Evolutionary conservation across 1,140 invertebrate genomes (phyloP), one percentile per base, ranked within the genome.

Genomic region (Orius insidiosus): DNA sequence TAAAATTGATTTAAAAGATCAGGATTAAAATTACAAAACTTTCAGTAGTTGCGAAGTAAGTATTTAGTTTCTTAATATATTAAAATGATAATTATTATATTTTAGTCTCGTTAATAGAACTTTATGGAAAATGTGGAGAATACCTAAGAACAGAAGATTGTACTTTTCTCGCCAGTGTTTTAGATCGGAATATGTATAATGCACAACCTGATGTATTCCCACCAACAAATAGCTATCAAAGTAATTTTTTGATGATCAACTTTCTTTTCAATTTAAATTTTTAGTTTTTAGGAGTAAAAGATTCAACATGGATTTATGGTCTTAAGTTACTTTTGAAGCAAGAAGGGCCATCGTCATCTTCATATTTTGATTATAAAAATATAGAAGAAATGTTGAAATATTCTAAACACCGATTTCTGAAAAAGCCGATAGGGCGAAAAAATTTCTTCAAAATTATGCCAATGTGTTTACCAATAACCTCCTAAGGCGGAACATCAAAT

Each of bases 401-500:
- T n/a, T 44, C 47, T 14, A 49, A 15, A 13, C 44, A 19, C 41
- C 47, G 1, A 44, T 49, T 1, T 44, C 47, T 13, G 47, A 49
- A 14, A 49, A 37, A 19, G 47, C 47, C 11, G 47, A 49, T 16
- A 7, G 32, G 30, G 41, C 34, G 33, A 49, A 49, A 31, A 42
- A 49, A 16, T 49, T 49, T 18, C 19, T 49, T 14, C 41, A 49
- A 31, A 31, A 44, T 5, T 49, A 49, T 34, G 16, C 35, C 10
- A 15, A 14, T 3, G 30, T 11, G 1, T 34, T 34, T 5, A 36
- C 14, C n/a, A 11, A n/a, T 9, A 36, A n/a, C 9, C 43, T 18
- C 42, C 47, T 4, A 30, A 34, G n/a, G 42, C 31, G n/a, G 24
- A 24, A 24, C 24, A 24, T 7, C 24, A 24, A 24, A 24, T 24